These are phyloP conservation scores for Trichopoda pennipes DNA, from an alignment of 2,888 invertebrate genomes.

Conservation along the genomic window DNA sequence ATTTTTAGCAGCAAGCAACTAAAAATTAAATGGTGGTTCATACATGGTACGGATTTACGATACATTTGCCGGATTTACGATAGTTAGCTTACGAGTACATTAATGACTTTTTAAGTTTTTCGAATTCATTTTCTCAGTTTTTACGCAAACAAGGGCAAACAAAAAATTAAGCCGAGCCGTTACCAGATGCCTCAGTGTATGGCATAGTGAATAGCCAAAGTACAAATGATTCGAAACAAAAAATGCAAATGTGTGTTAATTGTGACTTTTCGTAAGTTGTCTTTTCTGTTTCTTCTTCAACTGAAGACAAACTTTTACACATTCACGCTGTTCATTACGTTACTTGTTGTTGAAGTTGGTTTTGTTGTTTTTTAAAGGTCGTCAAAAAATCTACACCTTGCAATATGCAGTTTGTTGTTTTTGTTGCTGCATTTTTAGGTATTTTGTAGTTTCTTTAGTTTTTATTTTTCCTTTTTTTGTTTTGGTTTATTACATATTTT, in stretches of 20 bases:
- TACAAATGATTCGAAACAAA: constrained; percentile 27
- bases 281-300: constrained; percentile 7
- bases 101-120: too few relatives aligned
- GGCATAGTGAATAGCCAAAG: constrained; percentile 21
- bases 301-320: constrained; percentile 8
- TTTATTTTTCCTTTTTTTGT: constrained; percentile 4
- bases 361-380: constrained; percentile 59
- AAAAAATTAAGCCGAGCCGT: neutral
- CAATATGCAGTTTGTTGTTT: constrained; percentile 20
- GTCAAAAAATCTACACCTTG: constrained; percentile 54
- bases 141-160: too few relatives aligned
- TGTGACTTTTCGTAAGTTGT: constrained; percentile 18
- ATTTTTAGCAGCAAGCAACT: too few relatives aligned
- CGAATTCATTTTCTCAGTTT: too few relatives aligned
- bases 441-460: neutral
- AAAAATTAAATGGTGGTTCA: too few relatives aligned
- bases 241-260: constrained; percentile 55
- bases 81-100: too few relatives aligned
- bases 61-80: too few relatives aligned
- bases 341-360: constrained; percentile 22
- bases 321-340: constrained; percentile 31
- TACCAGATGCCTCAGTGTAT: constrained; percentile 9
- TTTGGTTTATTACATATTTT: neutral
- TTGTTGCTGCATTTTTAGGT: neutral
- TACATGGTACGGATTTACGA: too few relatives aligned